Conservation (phyloP, 2,113 vertebrate genomes). For the Cheirogaleus medius region DNA sequence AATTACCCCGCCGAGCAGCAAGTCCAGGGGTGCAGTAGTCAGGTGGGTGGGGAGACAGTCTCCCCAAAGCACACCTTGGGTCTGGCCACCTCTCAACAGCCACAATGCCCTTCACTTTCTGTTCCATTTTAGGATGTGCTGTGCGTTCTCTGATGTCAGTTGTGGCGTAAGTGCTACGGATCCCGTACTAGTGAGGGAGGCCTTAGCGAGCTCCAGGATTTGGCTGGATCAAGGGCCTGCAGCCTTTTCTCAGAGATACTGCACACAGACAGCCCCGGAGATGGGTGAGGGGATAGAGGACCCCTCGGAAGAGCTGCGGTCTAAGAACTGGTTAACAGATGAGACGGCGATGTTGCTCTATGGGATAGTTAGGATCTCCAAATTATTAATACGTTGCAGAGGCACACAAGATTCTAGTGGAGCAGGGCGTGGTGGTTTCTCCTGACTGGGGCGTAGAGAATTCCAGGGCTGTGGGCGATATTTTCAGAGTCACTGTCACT, state of each 20-base stretch:
- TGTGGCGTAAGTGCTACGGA: neutral
- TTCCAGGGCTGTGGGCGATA: neutral
- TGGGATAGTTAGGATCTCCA: neutral
- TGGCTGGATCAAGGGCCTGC: constrained; percentile 55
- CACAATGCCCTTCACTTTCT: constrained; percentile 19
- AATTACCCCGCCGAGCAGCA: neutral
- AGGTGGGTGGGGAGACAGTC: neutral
- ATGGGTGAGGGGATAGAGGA: neutral
- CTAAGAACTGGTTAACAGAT: neutral
- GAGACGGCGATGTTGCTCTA: neutral
- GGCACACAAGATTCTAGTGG: neutral
- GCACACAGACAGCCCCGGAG: neutral
- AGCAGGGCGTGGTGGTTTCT: neutral
- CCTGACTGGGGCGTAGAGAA: neutral
- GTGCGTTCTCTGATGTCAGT: constrained; percentile 54
- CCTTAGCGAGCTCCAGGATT: constrained; percentile 25
- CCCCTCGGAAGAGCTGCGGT: constrained; percentile 9
- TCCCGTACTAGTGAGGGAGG: neutral
- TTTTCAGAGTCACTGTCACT: neutral
- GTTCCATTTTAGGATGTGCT: constrained; percentile 58
- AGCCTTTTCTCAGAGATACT: constrained; percentile 21
- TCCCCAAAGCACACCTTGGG: neutral
- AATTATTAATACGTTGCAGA: neutral
- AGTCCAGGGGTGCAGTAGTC: neutral
- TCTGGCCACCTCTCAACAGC: neutral